phyloP scores from a whole-genome alignment of 2,113 vertebrate species.

The Hepsetus odoe region DNA sequence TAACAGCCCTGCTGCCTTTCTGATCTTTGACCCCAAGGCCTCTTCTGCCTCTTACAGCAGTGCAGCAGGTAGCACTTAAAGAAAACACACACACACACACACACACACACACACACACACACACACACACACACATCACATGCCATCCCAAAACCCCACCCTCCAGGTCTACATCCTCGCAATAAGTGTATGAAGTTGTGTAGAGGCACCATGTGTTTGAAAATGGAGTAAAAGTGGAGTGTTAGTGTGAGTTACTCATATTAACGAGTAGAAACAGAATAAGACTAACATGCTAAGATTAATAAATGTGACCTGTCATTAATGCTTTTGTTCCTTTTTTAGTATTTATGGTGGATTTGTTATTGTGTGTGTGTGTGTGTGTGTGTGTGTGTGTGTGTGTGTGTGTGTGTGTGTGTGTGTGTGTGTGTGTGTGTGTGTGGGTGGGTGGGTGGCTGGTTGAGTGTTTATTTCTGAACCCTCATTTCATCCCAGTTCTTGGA shows the following conservation, averaged over 20 bases:
- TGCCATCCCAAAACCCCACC: slow-evolving; percentile 68
- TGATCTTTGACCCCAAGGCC: not conserved
- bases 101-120: slow-evolving; percentile 54
- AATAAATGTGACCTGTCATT: slow-evolving; percentile 70
- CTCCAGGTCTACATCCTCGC: slow-evolving; percentile 66
- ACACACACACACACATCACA: slow-evolving; percentile 54
- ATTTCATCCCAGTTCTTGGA: slow-evolving; percentile 51
- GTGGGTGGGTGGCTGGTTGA: slow-evolving; percentile 35
- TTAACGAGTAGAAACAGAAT: slow-evolving; percentile 36
- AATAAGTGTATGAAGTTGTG: slow-evolving; percentile 80
- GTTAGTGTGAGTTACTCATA: slow-evolving; percentile 35
- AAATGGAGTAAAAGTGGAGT: slow-evolving; percentile 59
- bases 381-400: slow-evolving; percentile 43
- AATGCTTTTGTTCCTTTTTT: slow-evolving; percentile 65
- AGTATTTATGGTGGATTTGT: slow-evolving; percentile 67
- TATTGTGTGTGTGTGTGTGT: slow-evolving; percentile 61
- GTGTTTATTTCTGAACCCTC: slow-evolving; percentile 22
- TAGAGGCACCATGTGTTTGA: slow-evolving; percentile 73
- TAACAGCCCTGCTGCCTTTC: slow-evolving; percentile 69
- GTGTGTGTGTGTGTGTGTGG: slow-evolving; percentile 57
- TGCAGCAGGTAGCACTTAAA: slow-evolving; percentile 33
- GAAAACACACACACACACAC: slow-evolving; percentile 47
- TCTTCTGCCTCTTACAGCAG: not conserved
- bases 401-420: slow-evolving; percentile 43
- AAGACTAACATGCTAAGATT: slow-evolving; percentile 58